A percentile compares a stretch with the other conserved stretches of the same genome.
phyloP scores from a whole-genome alignment of 2,888 invertebrate genomes.

The Dicycla oo region DNA sequence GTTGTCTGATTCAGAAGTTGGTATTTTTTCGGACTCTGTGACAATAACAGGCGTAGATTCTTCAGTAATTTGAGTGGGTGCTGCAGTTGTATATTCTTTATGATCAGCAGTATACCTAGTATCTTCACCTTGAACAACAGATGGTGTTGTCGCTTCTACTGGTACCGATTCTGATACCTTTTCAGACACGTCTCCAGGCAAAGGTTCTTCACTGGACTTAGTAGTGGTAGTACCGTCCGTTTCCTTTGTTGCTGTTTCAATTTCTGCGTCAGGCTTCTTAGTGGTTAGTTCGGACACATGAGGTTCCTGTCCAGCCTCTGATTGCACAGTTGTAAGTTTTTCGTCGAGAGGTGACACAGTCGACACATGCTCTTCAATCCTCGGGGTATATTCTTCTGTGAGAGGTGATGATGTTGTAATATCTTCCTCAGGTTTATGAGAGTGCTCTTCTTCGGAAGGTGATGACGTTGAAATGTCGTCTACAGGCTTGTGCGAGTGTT shows the following conservation, averaged over 20 bases:
- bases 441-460: constrained; percentile 24
- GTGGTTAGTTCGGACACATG: constrained; percentile 35
- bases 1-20: constrained; percentile 47
- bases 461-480: constrained; percentile 21
- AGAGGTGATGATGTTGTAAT: constrained; percentile 17
- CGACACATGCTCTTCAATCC: constrained; percentile 48
- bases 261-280: constrained; percentile 34
- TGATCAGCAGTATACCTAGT: constrained; percentile 27
- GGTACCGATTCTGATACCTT: constrained; percentile 37
- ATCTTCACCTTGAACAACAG: constrained; percentile 10
- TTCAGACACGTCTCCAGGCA: constrained; percentile 37
- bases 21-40: constrained; percentile 46
- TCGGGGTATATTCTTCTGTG: constrained; percentile 59
- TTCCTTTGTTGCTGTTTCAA: constrained; percentile 49
- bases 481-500: constrained; percentile 22
- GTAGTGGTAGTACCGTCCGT: constrained; percentile 30
- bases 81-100: constrained; percentile 47
- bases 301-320: constrained; percentile 19
- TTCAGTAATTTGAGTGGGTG: constrained; percentile 36
- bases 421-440: constrained; percentile 24
- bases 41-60: constrained; percentile 38
- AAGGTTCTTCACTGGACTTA: constrained; percentile 35
- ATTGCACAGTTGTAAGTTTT: constrained; percentile 28
- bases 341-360: constrained; percentile 26
- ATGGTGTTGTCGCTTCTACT: constrained; percentile 38